These are phyloP conservation scores for Drosophila gunungcola DNA, from an alignment of 1,140 invertebrate genomes.

Conservation along the genomic window DNA sequence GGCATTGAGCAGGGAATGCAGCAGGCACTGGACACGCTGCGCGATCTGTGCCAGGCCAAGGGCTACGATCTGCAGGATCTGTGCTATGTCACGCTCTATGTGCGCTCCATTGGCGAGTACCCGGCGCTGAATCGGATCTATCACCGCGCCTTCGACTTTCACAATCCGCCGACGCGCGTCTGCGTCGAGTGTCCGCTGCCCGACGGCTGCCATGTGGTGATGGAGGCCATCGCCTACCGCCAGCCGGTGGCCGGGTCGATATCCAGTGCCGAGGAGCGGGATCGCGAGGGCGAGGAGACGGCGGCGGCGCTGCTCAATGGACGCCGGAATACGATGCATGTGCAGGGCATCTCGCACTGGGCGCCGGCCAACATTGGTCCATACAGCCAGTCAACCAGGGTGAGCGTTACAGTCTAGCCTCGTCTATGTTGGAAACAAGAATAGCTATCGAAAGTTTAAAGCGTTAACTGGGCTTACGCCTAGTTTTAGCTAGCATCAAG, in stretches of 20 bases:
- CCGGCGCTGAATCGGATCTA: slow-evolving; percentile 91
- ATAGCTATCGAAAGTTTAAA: too few relatives aligned
- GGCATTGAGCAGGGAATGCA: slow-evolving; percentile 73
- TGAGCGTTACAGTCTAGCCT: slow-evolving; percentile 23
- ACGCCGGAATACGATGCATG: slow-evolving; percentile 91
- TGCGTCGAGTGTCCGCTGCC: slow-evolving; percentile 93
- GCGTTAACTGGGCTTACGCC: too few relatives aligned
- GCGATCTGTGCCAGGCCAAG: slow-evolving; percentile 81
- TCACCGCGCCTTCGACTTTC: slow-evolving; percentile 89
- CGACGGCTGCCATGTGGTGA: slow-evolving; percentile 89
- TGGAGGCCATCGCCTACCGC: slow-evolving; percentile 91
- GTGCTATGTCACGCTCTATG: slow-evolving; percentile 92
- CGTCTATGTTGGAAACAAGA: not conserved
- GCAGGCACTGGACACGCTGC: slow-evolving; percentile 63
- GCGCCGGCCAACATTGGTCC: slow-evolving; percentile 98
- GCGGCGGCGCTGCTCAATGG: slow-evolving; percentile 54
- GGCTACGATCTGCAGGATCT: slow-evolving; percentile 88
- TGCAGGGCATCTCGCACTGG: slow-evolving; percentile 98
- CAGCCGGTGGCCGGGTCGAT: slow-evolving; percentile 49
- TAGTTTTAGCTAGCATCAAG: too few relatives aligned
- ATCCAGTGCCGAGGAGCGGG: slow-evolving; percentile 52
- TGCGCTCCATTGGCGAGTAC: slow-evolving; percentile 93
- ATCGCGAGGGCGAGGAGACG: slow-evolving; percentile 48
- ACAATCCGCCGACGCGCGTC: slow-evolving; percentile 94
- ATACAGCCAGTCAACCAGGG: slow-evolving; percentile 95